A percentile compares a stretch with the other conserved stretches of the same genome.
Evolutionary conservation across 2,113 vertebrate genomes (phyloP).

Genomic region (Ceuthmochares aereus): DNA sequence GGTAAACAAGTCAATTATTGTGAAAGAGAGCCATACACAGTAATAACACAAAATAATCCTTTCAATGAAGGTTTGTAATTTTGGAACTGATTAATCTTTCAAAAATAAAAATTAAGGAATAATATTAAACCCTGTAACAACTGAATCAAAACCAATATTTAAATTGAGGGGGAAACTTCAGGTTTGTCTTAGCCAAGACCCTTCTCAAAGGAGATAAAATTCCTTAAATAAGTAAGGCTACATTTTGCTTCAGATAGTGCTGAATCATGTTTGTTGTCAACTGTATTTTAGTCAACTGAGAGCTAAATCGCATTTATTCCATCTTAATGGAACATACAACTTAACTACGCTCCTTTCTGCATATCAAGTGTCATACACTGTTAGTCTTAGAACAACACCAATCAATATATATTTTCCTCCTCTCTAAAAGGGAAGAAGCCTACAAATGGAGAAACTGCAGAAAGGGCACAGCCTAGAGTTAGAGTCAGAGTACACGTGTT

Average conservation of each 20-base stretch:
- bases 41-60: neutral
- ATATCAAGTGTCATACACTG: neutral
- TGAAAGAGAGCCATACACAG: neutral
- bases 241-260: neutral
- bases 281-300: neutral
- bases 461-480: neutral
- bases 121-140: neutral
- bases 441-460: neutral
- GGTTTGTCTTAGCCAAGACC: neutral
- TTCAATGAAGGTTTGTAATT: neutral
- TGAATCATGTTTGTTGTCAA: neutral
- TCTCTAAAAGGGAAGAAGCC: rapidly evolving
- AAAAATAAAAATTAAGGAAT: neutral
- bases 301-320: neutral
- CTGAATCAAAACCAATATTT: neutral
- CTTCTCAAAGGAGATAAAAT: neutral
- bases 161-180: neutral
- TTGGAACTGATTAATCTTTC: neutral
- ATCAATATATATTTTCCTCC: rapidly evolving
- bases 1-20: neutral
- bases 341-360: neutral
- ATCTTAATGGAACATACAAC: neutral
- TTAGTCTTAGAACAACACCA: neutral
- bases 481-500: neutral
- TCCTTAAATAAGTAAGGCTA: neutral